Evolutionary conservation across 2,113 vertebrate genomes (phyloP), one percentile per base, ranked within the genome.

Genomic region (Gallinago undulata): DNA sequence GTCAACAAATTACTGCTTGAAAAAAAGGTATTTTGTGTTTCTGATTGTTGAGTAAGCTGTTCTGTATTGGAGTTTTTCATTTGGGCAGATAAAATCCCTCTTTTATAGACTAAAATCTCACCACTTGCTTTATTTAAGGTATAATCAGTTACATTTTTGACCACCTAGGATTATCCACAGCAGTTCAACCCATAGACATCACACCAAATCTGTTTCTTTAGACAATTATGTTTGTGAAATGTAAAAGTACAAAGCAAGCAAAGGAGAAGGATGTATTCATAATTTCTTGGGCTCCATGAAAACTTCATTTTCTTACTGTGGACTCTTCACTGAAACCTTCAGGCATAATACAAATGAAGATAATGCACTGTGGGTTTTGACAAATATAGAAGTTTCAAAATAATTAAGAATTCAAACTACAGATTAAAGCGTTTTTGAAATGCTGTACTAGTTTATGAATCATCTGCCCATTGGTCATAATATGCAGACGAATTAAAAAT

Each of bases 341-440:
- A 87, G 92, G 85, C 73, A 56, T 82, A 93, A 89, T 75, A 84
- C 25, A 95, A 96, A 96, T 96, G 87, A 96, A 94, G 81, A 96
- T 88, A 96, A 79, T 84, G 56, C 37, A 45, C 39, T 69, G 21
- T 70, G 91, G n/a, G 47, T 96, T 97, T 94, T 93, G 72, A 90
- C 35, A 93, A 97, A 96, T 91, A 80, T 4, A 81, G 69, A 96
- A 57, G 62, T 90, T 96, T 94, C 95, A 96, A 90, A 97, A 93
- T 96, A 97, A 97, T 97, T 94, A 96, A 92, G 75, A 97, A 94
- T 96, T 89, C 86, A 95, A 80, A 64, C 67, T 89, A 87, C 60
- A 95, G 76, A 97, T 97, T 95, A 97, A 94, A 94, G 80, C 66
- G 73, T 84, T 96, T 95, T 88, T 80, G 75, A 89, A 94, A 94